Conservation (phyloP, 2,797 vertebrate species). For the Lagocephalus sceleratus region DNA sequence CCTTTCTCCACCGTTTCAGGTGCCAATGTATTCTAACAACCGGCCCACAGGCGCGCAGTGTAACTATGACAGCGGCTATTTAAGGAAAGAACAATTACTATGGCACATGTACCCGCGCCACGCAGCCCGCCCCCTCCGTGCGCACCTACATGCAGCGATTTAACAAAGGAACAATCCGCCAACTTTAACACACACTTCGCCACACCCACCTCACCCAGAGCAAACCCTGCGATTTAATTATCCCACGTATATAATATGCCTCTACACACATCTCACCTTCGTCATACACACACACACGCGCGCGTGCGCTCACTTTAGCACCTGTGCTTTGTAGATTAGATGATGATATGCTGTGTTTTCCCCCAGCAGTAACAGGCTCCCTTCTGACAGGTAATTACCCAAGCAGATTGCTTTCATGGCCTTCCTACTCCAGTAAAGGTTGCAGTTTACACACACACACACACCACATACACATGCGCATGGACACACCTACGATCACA, state of each 20-base stretch:
- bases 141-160: slow-evolving; percentile 50
- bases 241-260: slow-evolving; percentile 15
- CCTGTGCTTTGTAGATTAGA: slow-evolving; percentile 68
- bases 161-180: slow-evolving; percentile 50
- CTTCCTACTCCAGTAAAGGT: slow-evolving; percentile 70
- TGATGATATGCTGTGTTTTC: slow-evolving; percentile 66
- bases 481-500: not conserved
- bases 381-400: slow-evolving; percentile 79
- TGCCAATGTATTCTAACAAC: slow-evolving; percentile 64
- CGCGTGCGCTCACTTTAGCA: slow-evolving; percentile 34
- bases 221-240: slow-evolving; percentile 37
- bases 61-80: slow-evolving; percentile 79
- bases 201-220: slow-evolving; percentile 6
- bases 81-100: slow-evolving; percentile 74
- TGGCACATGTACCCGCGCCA: slow-evolving; percentile 52
- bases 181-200: slow-evolving; percentile 53
- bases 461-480: slow-evolving; percentile 6
- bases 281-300: slow-evolving; percentile 1
- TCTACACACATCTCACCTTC: slow-evolving; percentile 13
- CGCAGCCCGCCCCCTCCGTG: slow-evolving; percentile 45
- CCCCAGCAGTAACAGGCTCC: slow-evolving; percentile 65
- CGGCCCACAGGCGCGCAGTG: slow-evolving; percentile 58
- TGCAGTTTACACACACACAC: slow-evolving; percentile 62
- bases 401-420: slow-evolving; percentile 75
- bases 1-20: slow-evolving; percentile 55